These are phyloP conservation scores for Conus ventricosus DNA, from an alignment of 1,140 invertebrate genomes.

Conservation along the genomic window DNA sequence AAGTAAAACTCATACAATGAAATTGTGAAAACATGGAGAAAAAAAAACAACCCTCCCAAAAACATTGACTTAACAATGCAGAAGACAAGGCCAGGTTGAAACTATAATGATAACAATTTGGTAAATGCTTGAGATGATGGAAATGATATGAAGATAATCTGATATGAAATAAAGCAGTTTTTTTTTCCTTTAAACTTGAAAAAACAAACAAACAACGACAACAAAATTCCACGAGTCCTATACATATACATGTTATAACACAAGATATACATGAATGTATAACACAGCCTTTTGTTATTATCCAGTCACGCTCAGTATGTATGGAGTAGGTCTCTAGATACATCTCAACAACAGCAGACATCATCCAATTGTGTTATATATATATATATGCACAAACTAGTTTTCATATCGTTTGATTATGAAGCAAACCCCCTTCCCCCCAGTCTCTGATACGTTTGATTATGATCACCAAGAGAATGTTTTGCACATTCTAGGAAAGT, in stretches of 20 bases:
- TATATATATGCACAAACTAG: constrained; percentile 8
- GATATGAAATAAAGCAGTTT: neutral
- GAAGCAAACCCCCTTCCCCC: neutral
- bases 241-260: neutral
- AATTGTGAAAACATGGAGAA: too few species aligned
- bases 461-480: constrained; percentile 12
- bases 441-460: constrained; percentile 5
- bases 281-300: neutral
- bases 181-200: neutral
- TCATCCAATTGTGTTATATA: neutral
- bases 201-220: neutral
- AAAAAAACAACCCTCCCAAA: neutral
- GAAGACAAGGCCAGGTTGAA: neutral
- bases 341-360: neutral
- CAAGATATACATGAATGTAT: neutral
- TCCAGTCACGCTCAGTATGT: neutral
- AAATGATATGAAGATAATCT: constrained; percentile 3
- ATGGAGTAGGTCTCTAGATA: neutral
- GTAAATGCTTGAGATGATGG: neutral
- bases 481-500: neutral
- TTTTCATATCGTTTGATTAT: neutral
- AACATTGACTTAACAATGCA: neutral
- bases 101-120: neutral
- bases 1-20: neutral
- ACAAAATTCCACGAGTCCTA: neutral